phyloP scores from a whole-genome alignment of 2,797 vertebrate species.

The Iguana delicatissima region DNA sequence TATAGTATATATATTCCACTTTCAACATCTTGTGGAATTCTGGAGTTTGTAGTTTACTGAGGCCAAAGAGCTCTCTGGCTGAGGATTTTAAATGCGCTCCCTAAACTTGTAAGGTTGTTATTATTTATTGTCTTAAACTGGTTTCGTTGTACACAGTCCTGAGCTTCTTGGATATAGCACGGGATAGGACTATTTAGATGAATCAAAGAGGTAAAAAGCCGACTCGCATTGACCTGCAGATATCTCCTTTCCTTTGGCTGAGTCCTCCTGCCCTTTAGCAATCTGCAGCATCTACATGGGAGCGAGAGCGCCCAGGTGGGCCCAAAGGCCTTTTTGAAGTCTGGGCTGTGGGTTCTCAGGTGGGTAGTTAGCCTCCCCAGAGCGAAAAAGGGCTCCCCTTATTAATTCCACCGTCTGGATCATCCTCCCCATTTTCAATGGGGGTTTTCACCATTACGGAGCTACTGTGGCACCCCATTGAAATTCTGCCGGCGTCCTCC shows the following conservation, averaged over 20 bases:
- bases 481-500: conserved; percentile 18
- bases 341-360: not conserved
- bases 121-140: too few relatives aligned
- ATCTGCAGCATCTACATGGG: not conserved
- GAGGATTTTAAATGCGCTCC: too few relatives aligned
- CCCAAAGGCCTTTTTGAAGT: not conserved
- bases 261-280: not conserved
- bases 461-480: not conserved
- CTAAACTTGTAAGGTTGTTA: too few relatives aligned
- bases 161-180: too few relatives aligned
- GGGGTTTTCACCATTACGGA: not conserved
- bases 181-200: not conserved
- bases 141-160: too few relatives aligned
- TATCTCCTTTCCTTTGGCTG: not conserved
- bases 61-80: too few relatives aligned
- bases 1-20: too few relatives aligned
- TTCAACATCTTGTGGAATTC: too few relatives aligned
- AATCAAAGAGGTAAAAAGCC: not conserved
- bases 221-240: not conserved
- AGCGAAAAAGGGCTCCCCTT: not conserved
- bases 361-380: not conserved
- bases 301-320: not conserved
- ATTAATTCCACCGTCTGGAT: not conserved
- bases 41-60: too few relatives aligned
- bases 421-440: not conserved